Conservation (phyloP, 1,140 invertebrate genomes). For the Parasteatoda tepidariorum region DNA sequence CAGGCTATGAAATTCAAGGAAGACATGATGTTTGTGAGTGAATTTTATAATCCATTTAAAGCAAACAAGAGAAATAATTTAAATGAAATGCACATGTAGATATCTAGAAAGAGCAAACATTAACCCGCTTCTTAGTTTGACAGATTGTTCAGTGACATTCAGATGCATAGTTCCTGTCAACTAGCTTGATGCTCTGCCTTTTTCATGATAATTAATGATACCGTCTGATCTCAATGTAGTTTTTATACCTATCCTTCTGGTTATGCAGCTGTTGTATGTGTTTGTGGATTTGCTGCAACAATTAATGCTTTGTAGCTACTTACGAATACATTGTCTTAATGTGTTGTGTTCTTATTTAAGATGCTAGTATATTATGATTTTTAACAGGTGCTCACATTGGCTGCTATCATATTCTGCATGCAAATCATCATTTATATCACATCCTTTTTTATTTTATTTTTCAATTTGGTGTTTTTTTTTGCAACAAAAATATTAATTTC, state of each 20-base stretch:
- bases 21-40: slow-evolving; percentile 52
- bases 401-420: slow-evolving; percentile 42
- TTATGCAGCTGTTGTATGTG: slow-evolving; percentile 9
- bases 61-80: slow-evolving; percentile 24
- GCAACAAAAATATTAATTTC: too few species aligned
- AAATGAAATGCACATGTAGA: slow-evolving; percentile 51
- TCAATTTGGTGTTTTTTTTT: background rate
- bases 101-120: slow-evolving; percentile 47
- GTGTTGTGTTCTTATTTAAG: slow-evolving; percentile 32
- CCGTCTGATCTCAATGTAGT: slow-evolving; percentile 1
- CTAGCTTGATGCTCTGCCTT: slow-evolving; percentile 43
- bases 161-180: slow-evolving; percentile 51
- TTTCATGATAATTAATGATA: background rate
- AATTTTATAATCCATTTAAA: slow-evolving; percentile 54
- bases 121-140: slow-evolving; percentile 50
- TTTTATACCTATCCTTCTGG: background rate
- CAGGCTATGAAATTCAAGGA: slow-evolving; percentile 40
- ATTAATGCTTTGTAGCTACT: slow-evolving; percentile 44
- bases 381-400: slow-evolving; percentile 45
- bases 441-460: background rate
- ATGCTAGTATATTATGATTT: slow-evolving; percentile 54
- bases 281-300: slow-evolving; percentile 52
- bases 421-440: background rate
- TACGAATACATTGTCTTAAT: slow-evolving; percentile 33
- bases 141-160: slow-evolving; percentile 47